A percentile compares a stretch with the other conserved stretches of the same genome.
Evolutionary conservation across 2,113 vertebrate genomes (phyloP).

Genomic region (Orycteropus afer): DNA sequence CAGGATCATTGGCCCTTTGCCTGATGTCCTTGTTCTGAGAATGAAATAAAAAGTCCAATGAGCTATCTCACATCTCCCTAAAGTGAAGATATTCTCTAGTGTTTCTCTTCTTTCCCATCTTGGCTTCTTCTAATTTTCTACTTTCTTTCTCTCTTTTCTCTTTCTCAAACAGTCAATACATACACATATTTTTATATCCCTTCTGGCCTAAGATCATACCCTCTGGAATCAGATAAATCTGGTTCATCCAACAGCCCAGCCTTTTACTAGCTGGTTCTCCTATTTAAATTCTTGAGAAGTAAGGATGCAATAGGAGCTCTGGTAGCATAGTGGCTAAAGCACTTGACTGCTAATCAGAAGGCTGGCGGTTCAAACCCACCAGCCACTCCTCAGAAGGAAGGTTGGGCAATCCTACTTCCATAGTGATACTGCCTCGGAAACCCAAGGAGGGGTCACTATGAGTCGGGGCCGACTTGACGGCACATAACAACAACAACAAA

Average conservation of each 20-base stretch:
- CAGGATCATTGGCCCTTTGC: background rate
- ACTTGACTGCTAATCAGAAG: too few species aligned
- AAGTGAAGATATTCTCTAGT: background rate
- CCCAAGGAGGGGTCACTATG: too few species aligned
- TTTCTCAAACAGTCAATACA: background rate
- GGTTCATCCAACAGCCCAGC: background rate
- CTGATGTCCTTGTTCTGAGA: background rate
- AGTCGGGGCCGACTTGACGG: too few species aligned
- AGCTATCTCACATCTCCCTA: background rate
- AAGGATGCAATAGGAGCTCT: too few species aligned
- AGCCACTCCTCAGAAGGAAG: too few species aligned
- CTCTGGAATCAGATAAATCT: background rate
- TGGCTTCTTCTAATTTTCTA: background rate
- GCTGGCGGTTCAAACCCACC: too few species aligned
- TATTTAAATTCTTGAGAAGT: background rate
- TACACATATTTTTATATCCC: background rate
- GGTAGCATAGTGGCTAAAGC: too few species aligned
- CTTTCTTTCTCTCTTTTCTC: background rate
- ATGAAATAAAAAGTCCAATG: background rate
- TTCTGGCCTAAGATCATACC: background rate
- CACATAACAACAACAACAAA: too few species aligned
- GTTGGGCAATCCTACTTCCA: too few species aligned
- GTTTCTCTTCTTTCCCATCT: background rate
- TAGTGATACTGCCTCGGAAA: too few species aligned
- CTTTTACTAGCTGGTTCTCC: background rate